These are phyloP conservation scores for Bos javanicus DNA, from an alignment of 2,113 vertebrate genomes.

Conservation along the genomic window DNA sequence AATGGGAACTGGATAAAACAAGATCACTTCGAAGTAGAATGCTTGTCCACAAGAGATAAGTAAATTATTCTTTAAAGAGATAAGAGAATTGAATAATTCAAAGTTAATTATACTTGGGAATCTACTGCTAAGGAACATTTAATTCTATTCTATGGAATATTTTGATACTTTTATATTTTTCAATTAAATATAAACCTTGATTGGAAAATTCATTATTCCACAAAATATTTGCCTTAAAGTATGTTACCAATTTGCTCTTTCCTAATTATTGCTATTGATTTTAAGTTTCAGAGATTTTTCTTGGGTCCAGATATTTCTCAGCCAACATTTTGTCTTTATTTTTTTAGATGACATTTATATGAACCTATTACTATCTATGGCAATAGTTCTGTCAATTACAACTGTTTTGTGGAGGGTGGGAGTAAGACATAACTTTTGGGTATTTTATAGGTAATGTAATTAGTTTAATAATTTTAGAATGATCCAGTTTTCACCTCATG, in stretches of 20 bases:
- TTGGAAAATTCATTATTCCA: background rate
- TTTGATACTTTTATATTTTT: background rate
- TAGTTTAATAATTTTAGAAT: background rate
- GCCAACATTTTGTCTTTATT: background rate
- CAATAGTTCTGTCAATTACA: background rate
- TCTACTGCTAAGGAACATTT: background rate
- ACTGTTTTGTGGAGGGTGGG: background rate
- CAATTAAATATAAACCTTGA: background rate
- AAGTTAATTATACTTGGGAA: slow-evolving; percentile 23
- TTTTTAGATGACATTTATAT: background rate
- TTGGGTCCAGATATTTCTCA: background rate
- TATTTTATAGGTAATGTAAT: background rate
- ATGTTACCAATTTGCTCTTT: background rate
- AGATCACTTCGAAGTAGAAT: background rate
- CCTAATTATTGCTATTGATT: background rate
- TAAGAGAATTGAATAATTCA: background rate
- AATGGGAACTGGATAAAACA: background rate
- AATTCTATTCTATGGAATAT: background rate
- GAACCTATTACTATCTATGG: background rate
- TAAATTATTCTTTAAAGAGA: slow-evolving; percentile 22
- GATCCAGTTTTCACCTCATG: background rate
- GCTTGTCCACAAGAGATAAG: background rate
- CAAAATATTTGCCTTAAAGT: background rate
- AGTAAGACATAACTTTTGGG: background rate
- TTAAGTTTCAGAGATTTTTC: background rate